Evolutionary conservation across 2,888 invertebrate species (phyloP), one percentile per base, ranked within the genome.

Genomic region (Tinea trinotella): DNA sequence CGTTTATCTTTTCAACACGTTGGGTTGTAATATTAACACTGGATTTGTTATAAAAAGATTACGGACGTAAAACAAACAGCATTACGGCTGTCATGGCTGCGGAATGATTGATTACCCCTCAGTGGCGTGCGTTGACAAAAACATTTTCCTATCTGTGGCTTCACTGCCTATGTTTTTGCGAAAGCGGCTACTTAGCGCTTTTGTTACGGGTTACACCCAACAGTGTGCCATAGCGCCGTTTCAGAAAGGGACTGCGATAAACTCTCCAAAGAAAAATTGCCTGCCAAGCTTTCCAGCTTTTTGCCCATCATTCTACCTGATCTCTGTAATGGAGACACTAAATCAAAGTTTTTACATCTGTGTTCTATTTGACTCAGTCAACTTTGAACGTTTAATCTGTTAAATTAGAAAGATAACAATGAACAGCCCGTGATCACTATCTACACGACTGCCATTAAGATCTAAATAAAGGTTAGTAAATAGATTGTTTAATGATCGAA

Each of bases 101-200:
- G 22, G 36, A 20, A 55, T 55, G 52, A 55, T 55, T 55, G 55
- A 55, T 55, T 10, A 44, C 46, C 49, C 22, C 55, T 56, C 54
- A 22, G 56, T 55, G 50, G 46, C 50, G 55, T 46, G 52, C 53
- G 48, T 48, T 56, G 54, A 55, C 56, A 57, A 56, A 57, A 57
- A 56, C 57, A 30, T 46, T 44, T 53, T 48, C 49, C 56, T 56
- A 53, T 56, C 56, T 56, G 53, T 44, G 53, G 50, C 55, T 34
- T 54, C 13, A 20, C 59, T 57, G 62, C 57, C 61, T 57, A 58
- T 61, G 67, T 68, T 68, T 68, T 66, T 67, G 66, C 58, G 57
- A 56, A 40, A 48, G 46, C 18, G 57, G 55, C 62, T 59, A 60
- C 59, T 65, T 64, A 62, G 61, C 56, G 60, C 62, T 57, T 60